Base-by-base conservation (phyloP, 2,113 vertebrate genomes). In the Zosterops japonicus region DNA sequence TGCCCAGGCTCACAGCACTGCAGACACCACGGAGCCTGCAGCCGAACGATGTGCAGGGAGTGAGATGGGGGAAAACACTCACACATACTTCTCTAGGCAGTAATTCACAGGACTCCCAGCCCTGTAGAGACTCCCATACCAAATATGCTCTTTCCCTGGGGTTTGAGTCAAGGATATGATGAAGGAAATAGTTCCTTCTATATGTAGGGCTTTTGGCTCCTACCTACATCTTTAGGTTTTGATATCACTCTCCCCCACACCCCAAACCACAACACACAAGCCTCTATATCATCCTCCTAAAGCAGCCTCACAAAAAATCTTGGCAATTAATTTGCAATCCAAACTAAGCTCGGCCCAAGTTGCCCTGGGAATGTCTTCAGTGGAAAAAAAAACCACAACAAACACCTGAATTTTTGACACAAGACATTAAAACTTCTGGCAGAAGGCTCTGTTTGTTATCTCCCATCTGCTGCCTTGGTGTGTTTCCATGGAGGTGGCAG, bases 391-490 rank as follows among this genome's bases (percentile, higher is more conserved):
- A 5, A 9, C 4, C 4, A 16, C 2, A 46, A 74, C 11, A 77
- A 70, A 95, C 65, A 91, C 74, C 93, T 89, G 92, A 76, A 49
- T 39, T 69, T 77, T 74, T 68, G 35, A 49, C 89, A 84, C 18
- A 42, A 85, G 44, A 18, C 57, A 41, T 53, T 41, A 21, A 41
- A 75, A 81, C 21, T 94, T 59, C 28, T 91, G 88, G 88, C 94
- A 95, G 83, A 61, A 91, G 74, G 67, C 24, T 93, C 49, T 83
- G 76, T 74, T 96, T 92, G 59, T 52, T 57, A 20, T 78, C 75
- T 78, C 3, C 95, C 96, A 96, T 90, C 96, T 96, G 95, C 88
- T 84, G 41, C 83, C 86, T 39, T 53, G 74, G 49, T 92, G 65
- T 39, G 69, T 64, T 92, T 70, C 70, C 93, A 91, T 24, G 80